A percentile compares a stretch with the other conserved stretches of the same genome.
Conservation (phyloP, 2,113 vertebrate species). For the Pomatostomus ruficeps region DNA sequence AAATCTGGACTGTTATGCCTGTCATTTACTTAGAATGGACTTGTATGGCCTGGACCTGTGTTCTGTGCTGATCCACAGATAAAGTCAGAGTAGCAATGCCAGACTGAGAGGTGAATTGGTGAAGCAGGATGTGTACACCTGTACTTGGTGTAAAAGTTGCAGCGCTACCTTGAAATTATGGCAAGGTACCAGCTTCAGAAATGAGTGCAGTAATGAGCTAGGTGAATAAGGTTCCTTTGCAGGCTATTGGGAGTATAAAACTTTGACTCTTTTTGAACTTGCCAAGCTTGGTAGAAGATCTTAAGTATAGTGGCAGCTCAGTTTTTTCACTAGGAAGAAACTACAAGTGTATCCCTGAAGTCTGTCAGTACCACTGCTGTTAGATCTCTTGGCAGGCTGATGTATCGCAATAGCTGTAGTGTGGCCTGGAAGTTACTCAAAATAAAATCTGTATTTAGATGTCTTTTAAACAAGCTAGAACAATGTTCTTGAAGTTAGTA, state of each 20-base stretch:
- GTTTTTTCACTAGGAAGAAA: background rate
- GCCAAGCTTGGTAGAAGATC: background rate
- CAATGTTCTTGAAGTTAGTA: background rate
- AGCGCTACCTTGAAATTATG: rapidly evolving
- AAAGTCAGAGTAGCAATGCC: background rate
- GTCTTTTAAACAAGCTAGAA: background rate
- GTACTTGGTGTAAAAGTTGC: background rate
- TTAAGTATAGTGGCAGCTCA: background rate
- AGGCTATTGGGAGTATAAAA: background rate
- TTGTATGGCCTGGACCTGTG: background rate
- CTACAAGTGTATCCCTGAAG: rapidly evolving
- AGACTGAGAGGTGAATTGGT: background rate
- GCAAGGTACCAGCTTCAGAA: background rate
- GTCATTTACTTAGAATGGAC: background rate
- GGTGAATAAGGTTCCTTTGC: background rate
- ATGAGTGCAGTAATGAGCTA: background rate
- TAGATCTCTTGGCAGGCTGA: background rate
- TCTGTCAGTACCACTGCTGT: background rate
- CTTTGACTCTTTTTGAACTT: background rate
- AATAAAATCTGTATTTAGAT: background rate
- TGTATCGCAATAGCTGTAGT: rapidly evolving
- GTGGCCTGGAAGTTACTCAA: background rate
- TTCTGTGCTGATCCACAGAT: background rate
- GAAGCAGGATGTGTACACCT: background rate
- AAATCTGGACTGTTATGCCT: background rate